Base-by-base conservation (phyloP, 2,113 vertebrate genomes). In the Oreochromis spilurus region DNA sequence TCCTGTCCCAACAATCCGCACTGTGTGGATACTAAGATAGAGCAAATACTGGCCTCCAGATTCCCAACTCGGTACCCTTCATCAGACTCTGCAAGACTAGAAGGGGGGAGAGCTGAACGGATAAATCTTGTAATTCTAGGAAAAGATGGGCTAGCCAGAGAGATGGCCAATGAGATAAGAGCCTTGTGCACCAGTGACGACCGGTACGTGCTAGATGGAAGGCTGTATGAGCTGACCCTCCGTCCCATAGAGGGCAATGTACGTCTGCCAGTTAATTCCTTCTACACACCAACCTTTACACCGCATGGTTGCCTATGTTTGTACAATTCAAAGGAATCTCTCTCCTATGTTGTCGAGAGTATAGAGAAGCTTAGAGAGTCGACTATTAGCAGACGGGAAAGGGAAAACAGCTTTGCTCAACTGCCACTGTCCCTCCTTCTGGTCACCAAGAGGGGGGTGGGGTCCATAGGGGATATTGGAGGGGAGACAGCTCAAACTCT, bases 241-340 rank as follows among this genome's bases (percentile, higher is more conserved):
- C 93, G 98, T 82, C 98, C 98, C 0, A 99, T 99, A 17, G 98
- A 99, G 89, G 98, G 98, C 54, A 99, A 99, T 3, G 98, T 99
- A 1, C 96, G 98, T 54, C 96, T 99, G 79, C 98, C 98, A 2
- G 98, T 99, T 58, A 99, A 99, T 94, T 97, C 98, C 45, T 99
- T 99, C 93, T 98, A 99, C 81, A 99, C 98, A 0, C 97, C 98
- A 3, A 98, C 98, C 2, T 99, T 99, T 84, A 97, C 98, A 14
- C 98, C 98, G 1, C 98, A 99, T 1, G 98, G 98, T 21, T 99
- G 98, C 80, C 97, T 99, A 72, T 99, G 98, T 96, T 97, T 99
- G 81, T 99, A 99, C 93, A 99, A 99, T 94, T 99, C 98, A 11
- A 99, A 99, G 94, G 98, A 99, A 78, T 99, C 98, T 0, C 90